Evolutionary conservation across 1,140 invertebrate genomes (phyloP).

Genomic region (Drosophila pseudoobscura): DNA sequence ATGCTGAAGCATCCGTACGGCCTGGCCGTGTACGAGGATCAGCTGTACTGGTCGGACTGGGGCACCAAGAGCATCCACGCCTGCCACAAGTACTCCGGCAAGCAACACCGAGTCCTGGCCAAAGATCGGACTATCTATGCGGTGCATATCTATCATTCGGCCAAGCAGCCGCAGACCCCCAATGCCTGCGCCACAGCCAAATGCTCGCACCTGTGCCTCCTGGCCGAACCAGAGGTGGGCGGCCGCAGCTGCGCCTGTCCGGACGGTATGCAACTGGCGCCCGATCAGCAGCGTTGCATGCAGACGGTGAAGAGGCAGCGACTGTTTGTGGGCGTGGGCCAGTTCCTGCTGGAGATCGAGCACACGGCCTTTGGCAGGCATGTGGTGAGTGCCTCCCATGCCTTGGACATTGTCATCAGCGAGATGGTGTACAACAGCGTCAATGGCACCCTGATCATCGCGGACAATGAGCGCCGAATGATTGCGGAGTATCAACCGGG

Average conservation of each 20-base stretch:
- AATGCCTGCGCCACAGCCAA: slow-evolving; percentile 88
- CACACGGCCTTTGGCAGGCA: slow-evolving; percentile 84
- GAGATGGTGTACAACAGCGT: slow-evolving; percentile 83
- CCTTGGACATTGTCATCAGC: slow-evolving; percentile 82
- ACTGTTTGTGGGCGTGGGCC: slow-evolving; percentile 80
- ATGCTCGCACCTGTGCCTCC: slow-evolving; percentile 92
- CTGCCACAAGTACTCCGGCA: slow-evolving; percentile 88
- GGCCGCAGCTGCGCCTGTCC: slow-evolving; percentile 91
- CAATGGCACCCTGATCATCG: slow-evolving; percentile 84
- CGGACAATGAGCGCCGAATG: slow-evolving; percentile 84
- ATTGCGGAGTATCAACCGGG: slow-evolving; percentile 83
- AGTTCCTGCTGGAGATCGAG: slow-evolving; percentile 83
- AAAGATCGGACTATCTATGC: slow-evolving; percentile 85
- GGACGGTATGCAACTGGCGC: slow-evolving; percentile 86
- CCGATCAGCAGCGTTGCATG: slow-evolving; percentile 85
- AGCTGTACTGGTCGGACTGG: slow-evolving; percentile 94
- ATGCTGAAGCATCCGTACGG: slow-evolving; percentile 90
- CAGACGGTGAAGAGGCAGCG: slow-evolving; percentile 83
- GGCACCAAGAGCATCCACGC: slow-evolving; percentile 86
- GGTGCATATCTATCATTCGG: slow-evolving; percentile 88
- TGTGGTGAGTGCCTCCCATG: slow-evolving; percentile 54
- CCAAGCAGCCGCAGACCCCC: slow-evolving; percentile 84
- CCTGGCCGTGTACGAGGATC: slow-evolving; percentile 93
- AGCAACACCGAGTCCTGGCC: slow-evolving; percentile 84
- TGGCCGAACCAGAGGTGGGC: slow-evolving; percentile 85